phyloP scores from a whole-genome alignment of 2,888 invertebrate genomes.

The Drosophila colorata region DNA sequence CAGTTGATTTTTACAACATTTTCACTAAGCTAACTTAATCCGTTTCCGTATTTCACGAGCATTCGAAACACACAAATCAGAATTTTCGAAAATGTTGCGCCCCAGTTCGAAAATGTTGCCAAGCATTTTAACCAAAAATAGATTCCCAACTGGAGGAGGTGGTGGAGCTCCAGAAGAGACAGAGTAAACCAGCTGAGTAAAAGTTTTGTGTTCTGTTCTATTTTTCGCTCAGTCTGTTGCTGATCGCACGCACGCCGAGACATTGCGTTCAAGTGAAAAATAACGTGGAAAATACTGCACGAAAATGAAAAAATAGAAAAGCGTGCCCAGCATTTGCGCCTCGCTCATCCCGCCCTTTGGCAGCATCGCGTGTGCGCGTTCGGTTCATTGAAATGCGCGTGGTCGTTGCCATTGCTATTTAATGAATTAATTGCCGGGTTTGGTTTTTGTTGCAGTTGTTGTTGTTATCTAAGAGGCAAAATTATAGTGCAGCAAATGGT shows the following conservation, averaged over 20 bases:
- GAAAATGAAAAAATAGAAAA: slow-evolving; percentile 60
- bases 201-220: slow-evolving; percentile 21
- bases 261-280: slow-evolving; percentile 43
- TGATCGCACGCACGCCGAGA: slow-evolving; percentile 61
- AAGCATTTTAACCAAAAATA: slow-evolving; percentile 67
- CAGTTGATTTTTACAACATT: slow-evolving; percentile 13
- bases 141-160: slow-evolving; percentile 50
- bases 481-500: slow-evolving; percentile 75
- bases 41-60: slow-evolving; percentile 29
- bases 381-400: slow-evolving; percentile 67
- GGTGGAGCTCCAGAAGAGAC: slow-evolving; percentile 9
- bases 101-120: slow-evolving; percentile 52
- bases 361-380: slow-evolving; percentile 39
- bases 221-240: slow-evolving; percentile 54
- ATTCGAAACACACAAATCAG: slow-evolving; percentile 6
- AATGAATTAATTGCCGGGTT: slow-evolving; percentile 76
- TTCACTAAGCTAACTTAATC: slow-evolving; percentile 18
- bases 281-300: slow-evolving; percentile 13
- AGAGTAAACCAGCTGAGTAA: slow-evolving; percentile 1
- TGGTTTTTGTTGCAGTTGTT: slow-evolving; percentile 33
- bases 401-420: slow-evolving; percentile 65
- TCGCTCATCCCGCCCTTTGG: background rate
- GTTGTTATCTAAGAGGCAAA: slow-evolving; percentile 46
- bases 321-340: slow-evolving; percentile 53
- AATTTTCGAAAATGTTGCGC: slow-evolving; percentile 60